Percentiles rank a stretch among this genome's conserved stretches.
These are phyloP conservation scores for Procambarus clarkii DNA, from an alignment of 1,140 invertebrate genomes.

Conservation along the genomic window DNA sequence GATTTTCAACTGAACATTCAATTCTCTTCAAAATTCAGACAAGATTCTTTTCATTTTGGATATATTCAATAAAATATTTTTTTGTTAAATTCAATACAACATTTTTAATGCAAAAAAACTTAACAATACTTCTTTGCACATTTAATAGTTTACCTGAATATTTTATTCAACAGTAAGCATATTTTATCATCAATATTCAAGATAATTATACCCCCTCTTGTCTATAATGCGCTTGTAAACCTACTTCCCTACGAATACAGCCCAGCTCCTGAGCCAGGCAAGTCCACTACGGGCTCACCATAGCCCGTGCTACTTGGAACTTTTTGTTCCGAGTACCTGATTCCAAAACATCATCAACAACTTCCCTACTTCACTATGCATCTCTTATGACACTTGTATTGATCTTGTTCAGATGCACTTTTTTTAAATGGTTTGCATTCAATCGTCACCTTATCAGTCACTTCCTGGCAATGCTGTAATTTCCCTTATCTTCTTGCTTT, in stretches of 20 bases:
- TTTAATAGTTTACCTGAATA: not conserved
- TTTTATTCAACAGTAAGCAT: not conserved
- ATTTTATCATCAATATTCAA: not conserved
- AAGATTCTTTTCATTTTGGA: not conserved
- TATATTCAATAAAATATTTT: not conserved
- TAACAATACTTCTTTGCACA: not conserved
- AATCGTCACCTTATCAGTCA: not conserved
- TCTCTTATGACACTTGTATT: no score
- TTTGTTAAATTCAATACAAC: not conserved
- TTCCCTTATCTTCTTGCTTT: not conserved
- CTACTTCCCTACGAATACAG: not conserved
- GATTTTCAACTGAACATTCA: not conserved
- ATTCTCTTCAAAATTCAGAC: not conserved
- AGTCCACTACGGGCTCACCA: not conserved
- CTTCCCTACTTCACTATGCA: no score
- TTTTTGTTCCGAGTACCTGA: not conserved
- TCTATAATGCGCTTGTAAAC: not conserved
- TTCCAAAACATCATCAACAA: not conserved
- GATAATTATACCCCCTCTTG: not conserved
- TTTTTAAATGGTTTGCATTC: not conserved
- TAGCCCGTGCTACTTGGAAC: not conserved
- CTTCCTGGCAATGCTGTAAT: not conserved
- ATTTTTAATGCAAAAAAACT: not conserved
- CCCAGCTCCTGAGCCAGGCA: not conserved
- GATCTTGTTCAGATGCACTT: not conserved